Percentiles rank a stretch among this genome's conserved stretches.
Conservation (phyloP, 2,888 invertebrate species). For the Pseudanteris insignis region DNA sequence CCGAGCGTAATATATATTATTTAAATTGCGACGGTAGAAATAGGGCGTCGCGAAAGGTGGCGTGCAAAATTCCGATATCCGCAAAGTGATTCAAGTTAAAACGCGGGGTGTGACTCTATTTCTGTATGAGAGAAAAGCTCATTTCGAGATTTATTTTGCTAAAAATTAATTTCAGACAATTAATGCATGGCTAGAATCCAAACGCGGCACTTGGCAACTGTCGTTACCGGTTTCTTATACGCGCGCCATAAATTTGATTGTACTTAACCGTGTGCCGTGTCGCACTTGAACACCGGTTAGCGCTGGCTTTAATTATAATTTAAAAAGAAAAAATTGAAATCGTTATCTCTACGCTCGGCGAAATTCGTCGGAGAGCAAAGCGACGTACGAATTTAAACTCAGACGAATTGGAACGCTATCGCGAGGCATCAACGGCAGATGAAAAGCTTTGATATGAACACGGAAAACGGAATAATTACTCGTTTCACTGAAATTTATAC, state of each 20-base stretch:
- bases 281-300: conserved; percentile 34
- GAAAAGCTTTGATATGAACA: no score
- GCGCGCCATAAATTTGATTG: conserved; percentile 51
- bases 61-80: no score
- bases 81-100: no score
- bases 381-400: conserved; percentile 25
- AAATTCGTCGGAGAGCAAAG: conserved; percentile 11
- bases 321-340: conserved; percentile 30
- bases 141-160: conserved; percentile 44
- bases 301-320: conserved; percentile 47
- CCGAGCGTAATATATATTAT: background rate
- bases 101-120: conserved; percentile 32
- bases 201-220: conserved; percentile 46
- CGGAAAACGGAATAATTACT: no score
- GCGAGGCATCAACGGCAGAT: no score
- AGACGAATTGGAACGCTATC: conserved; percentile 20
- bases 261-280: conserved; percentile 48
- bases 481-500: no score
- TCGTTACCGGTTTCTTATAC: conserved; percentile 47
- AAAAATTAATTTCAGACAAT: conserved; percentile 53
- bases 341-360: conserved; percentile 20
- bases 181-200: conserved; percentile 50
- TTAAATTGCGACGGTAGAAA: background rate
- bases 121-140: conserved; percentile 34
- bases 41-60: no score